Conservation (phyloP, 1,140 invertebrate genomes). For the Drosophila mojavensis region DNA sequence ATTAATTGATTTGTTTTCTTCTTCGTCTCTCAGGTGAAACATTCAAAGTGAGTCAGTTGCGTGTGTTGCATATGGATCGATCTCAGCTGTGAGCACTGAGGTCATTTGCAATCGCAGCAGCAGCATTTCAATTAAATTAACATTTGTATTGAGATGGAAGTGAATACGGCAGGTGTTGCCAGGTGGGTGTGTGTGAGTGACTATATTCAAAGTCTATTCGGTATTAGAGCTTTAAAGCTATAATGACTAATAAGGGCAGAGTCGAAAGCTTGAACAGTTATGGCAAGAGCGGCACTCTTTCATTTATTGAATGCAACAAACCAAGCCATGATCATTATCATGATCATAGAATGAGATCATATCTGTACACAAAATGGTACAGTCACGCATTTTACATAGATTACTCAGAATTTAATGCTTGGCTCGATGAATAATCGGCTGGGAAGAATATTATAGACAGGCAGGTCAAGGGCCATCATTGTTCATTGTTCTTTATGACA, state of each 20-base stretch:
- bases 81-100: conserved; percentile 40
- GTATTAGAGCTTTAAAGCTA: conserved; percentile 22
- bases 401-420: conserved; percentile 33
- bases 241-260: conserved; percentile 45
- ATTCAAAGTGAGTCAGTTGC: conserved; percentile 53
- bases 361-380: conserved; percentile 4
- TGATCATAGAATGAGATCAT: conserved; percentile 41
- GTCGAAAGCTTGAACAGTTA: conserved; percentile 19
- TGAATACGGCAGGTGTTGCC: conserved; percentile 22
- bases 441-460: conserved; percentile 5
- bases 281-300: conserved; percentile 20
- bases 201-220: conserved; percentile 4
- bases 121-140: conserved; percentile 36
- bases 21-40: conserved; percentile 43
- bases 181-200: conserved; percentile 31
- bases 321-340: conserved; percentile 10
- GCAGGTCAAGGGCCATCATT: conserved; percentile 11
- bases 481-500: not conserved
- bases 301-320: conserved; percentile 19
- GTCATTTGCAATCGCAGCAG: conserved; percentile 21
- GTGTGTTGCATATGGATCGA: conserved; percentile 39
- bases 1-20: conserved; percentile 38
- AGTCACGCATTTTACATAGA: conserved; percentile 25
- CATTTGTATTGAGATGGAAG: conserved; percentile 12
- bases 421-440: conserved; percentile 21